Conservation (phyloP, 2,888 invertebrate species). For the Oeneis ivallda region DNA sequence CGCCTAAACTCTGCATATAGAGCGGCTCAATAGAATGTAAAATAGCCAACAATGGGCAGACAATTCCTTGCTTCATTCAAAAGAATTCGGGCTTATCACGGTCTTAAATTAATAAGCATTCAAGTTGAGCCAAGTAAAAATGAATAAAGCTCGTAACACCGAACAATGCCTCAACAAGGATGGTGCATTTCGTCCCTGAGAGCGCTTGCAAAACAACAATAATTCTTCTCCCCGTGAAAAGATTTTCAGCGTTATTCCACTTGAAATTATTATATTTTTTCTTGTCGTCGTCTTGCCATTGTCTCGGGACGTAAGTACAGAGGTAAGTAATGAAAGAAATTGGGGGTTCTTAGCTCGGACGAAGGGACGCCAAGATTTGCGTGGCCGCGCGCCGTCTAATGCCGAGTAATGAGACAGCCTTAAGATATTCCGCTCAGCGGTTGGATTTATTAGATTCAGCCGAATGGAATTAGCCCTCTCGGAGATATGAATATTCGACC, state of each 20-base stretch:
- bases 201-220: conserved; percentile 82
- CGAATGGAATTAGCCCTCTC: conserved; percentile 68
- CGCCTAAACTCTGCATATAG: conserved; percentile 34
- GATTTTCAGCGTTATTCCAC: conserved; percentile 82
- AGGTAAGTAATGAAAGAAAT: conserved; percentile 82
- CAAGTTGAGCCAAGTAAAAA: conserved; percentile 82
- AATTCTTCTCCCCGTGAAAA: conserved; percentile 79
- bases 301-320: conserved; percentile 66
- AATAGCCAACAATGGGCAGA: conserved; percentile 77
- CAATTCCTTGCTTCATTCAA: conserved; percentile 76
- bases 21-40: conserved; percentile 67
- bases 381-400: conserved; percentile 75
- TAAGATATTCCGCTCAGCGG: conserved; percentile 70
- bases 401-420: conserved; percentile 78
- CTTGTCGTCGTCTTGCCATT: conserved; percentile 80
- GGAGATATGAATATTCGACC: conserved; percentile 44
- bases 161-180: conserved; percentile 81
- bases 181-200: conserved; percentile 81
- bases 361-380: conserved; percentile 76
- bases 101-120: conserved; percentile 82
- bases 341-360: conserved; percentile 71
- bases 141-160: conserved; percentile 80
- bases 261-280: conserved; percentile 81
- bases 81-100: conserved; percentile 80
- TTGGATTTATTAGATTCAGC: conserved; percentile 74